Percentiles rank a stretch among this genome's conserved stretches.
These are phyloP conservation scores for Hippasteria phrygiana DNA, from an alignment of 53 echinoderm and acorn worm genomes.

Conservation along the genomic window DNA sequence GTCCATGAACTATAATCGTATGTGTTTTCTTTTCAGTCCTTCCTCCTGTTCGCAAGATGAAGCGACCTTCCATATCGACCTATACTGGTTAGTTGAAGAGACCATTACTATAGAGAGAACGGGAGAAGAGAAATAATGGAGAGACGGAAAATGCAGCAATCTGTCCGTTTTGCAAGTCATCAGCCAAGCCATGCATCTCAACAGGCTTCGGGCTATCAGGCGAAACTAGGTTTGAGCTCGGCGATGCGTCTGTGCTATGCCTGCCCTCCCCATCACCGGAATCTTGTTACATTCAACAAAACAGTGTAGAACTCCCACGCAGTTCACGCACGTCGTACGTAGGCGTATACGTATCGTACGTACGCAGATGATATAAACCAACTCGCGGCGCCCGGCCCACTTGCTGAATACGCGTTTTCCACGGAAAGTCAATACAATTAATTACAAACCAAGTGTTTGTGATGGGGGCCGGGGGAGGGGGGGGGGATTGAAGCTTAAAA, in stretches of 20 bases:
- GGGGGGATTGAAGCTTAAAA: no score
- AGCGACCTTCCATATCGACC: slow-evolving; percentile 25
- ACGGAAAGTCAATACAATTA: slow-evolving; percentile 37
- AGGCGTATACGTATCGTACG: neutral
- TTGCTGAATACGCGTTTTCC: no score
- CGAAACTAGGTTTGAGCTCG: neutral
- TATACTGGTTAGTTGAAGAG: slow-evolving; percentile 14
- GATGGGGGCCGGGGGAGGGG: no score
- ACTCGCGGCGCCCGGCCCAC: no score
- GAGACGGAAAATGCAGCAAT: neutral
- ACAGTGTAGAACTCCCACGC: slow-evolving; percentile 14
- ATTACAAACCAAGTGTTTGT: slow-evolving; percentile 10
- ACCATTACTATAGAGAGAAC: neutral
- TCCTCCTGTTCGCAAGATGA: neutral
- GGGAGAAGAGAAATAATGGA: neutral
- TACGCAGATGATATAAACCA: neutral
- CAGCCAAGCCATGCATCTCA: slow-evolving; percentile 21
- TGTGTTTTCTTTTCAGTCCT: neutral
- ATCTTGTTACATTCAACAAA: slow-evolving; percentile 16
- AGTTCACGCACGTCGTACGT: neutral
- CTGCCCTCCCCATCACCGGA: neutral
- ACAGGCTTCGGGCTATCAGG: slow-evolving; percentile 18
- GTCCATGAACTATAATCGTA: neutral
- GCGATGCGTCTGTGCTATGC: neutral
- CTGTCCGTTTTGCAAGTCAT: slow-evolving; percentile 43